Base-by-base conservation (phyloP, 2,888 invertebrate genomes). In the Orthonevra nobilis region DNA sequence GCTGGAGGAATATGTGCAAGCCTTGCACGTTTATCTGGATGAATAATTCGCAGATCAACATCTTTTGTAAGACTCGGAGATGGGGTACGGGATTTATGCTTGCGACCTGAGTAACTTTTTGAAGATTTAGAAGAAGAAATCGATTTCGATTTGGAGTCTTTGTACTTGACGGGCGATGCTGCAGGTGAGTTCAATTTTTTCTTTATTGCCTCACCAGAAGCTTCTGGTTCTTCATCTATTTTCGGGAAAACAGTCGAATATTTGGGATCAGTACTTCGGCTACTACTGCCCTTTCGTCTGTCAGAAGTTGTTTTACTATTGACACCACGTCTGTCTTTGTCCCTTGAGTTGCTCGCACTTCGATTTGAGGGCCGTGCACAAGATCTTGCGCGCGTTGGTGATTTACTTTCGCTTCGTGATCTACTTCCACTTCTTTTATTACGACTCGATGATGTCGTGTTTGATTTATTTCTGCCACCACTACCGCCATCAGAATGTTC, bases 151-250 rank as follows among this genome's bases (percentile, higher is more conserved):
- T 83, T 84, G 48, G 75, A 50, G 6, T 84, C 84, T 32, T 85
- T 87, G 3, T 83, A 81, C 52, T 86, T 86, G 2, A 69, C 64
- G 14, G 88, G 85, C n/a, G 86, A 85, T n/a, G 81, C 82, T 23
- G 81, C 60, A 1, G 88, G 86, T 9, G 87, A 86, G 44, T 82
- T 83, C 19, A 85, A 84, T 74, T 86, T 87, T 36, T 69, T 85
- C 83, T 79, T 84, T 74, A 34, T 81, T 1, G 10, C 81, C 84
- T 36, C 83, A 83, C 9, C 81, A 6, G 6, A 14, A 4, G 28
- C 1, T 36, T 73, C 72, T 23, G 66, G 15, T 61, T 66, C 79
- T 50, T 79, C 79, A 1, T 61, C 61, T 17, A 79, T 79, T 61
- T 79, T 79, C 0, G 66, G 56, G 4, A 58, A 79, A 48, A 54